phyloP scores from a whole-genome alignment of 2,113 vertebrate species.

The Chaetodon trifascialis region DNA sequence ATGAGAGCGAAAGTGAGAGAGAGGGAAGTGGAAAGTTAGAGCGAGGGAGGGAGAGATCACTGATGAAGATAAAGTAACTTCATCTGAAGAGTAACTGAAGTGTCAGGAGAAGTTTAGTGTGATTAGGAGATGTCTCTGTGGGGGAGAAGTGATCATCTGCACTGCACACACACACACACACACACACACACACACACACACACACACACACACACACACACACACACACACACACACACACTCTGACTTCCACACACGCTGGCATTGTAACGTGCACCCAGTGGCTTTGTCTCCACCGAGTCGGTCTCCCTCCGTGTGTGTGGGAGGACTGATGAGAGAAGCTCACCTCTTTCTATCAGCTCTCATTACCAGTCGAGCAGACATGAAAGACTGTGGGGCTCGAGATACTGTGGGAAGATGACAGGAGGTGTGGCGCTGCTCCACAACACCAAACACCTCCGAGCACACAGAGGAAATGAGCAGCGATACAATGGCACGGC shows the following conservation, averaged over 20 bases:
- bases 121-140: constrained; percentile 64
- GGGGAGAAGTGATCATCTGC: constrained; percentile 40
- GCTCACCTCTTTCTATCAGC: constrained; percentile 82
- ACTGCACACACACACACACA: neutral
- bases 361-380: constrained; percentile 76
- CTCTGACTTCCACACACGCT: constrained; percentile 6
- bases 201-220: constrained; percentile 7
- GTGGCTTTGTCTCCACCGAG: constrained; percentile 60
- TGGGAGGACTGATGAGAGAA: constrained; percentile 66
- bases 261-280: constrained; percentile 52
- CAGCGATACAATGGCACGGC: constrained; percentile 16
- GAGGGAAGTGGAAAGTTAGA: neutral
- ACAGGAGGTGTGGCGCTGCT: constrained; percentile 69
- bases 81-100: constrained; percentile 54
- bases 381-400: constrained; percentile 79
- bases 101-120: constrained; percentile 69
- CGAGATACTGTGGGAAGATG: constrained; percentile 59
- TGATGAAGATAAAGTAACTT: constrained; percentile 55
- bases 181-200: constrained; percentile 14
- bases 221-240: constrained; percentile 5
- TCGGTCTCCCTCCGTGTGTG: constrained; percentile 46
- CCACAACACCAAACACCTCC: constrained; percentile 58
- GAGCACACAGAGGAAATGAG: constrained; percentile 17
- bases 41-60: neutral
- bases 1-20: neutral